Conservation (phyloP, 2,888 invertebrate species). For the Rambutsinella grinnellia region DNA sequence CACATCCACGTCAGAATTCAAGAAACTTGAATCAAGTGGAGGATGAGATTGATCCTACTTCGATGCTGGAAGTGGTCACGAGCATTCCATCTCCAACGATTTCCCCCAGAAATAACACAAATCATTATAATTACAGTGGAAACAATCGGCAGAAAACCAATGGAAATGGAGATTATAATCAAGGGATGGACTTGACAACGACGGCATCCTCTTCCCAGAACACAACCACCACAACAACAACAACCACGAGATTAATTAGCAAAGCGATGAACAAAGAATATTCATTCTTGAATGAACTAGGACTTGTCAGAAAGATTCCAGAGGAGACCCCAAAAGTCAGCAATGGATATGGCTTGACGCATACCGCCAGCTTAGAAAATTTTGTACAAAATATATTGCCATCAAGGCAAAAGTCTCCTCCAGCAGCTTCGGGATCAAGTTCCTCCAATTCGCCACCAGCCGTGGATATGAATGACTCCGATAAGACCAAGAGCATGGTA, state of each 20-base stretch:
- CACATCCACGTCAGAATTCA: too few species aligned
- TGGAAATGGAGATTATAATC: slow-evolving; percentile 14
- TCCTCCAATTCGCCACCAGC: slow-evolving; percentile 44
- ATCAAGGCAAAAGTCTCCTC: slow-evolving; percentile 34
- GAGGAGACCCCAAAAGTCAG: not conserved
- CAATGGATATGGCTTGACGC: slow-evolving; percentile 24
- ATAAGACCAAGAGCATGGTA: slow-evolving; percentile 52
- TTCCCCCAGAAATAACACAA: not conserved
- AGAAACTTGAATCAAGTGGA: too few species aligned
- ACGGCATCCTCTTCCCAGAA: slow-evolving; percentile 16
- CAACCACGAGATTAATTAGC: slow-evolving; percentile 36
- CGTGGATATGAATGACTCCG: slow-evolving; percentile 32
- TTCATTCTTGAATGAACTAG: slow-evolving; percentile 42
- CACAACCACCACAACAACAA: slow-evolving; percentile 22
- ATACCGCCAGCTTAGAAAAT: slow-evolving; percentile 53
- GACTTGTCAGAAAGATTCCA: slow-evolving; percentile 33
- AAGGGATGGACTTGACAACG: slow-evolving; percentile 55
- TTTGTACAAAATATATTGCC: slow-evolving; percentile 55
- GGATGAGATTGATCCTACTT: slow-evolving; percentile 63
- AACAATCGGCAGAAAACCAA: slow-evolving; percentile 29
- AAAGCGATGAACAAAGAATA: slow-evolving; percentile 56
- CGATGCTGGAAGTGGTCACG: slow-evolving; percentile 61
- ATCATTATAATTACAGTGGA: slow-evolving; percentile 25
- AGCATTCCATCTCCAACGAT: slow-evolving; percentile 31
- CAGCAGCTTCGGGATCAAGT: slow-evolving; percentile 11